Percentiles rank a stretch among this genome's conserved stretches.
phyloP scores from a whole-genome alignment of 2,888 invertebrate species.

The Polydesmus complanatus region DNA sequence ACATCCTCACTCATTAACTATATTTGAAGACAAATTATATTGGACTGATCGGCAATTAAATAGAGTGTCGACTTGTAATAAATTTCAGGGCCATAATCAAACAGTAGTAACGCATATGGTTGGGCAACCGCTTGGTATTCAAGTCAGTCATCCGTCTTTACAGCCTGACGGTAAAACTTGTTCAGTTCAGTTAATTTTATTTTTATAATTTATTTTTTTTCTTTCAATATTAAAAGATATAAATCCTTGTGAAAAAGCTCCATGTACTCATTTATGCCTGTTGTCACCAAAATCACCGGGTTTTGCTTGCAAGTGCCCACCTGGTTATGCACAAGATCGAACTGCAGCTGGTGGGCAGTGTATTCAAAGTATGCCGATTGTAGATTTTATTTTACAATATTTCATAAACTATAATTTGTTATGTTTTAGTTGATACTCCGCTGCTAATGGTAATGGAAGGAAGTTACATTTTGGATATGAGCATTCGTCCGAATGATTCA shows the following conservation, averaged over 20 bases:
- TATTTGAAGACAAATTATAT: conserved; percentile 91
- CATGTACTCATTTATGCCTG: conserved; percentile 82
- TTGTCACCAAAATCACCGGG: conserved; percentile 59
- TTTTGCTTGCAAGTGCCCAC: conserved; percentile 80
- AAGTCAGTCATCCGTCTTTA: conserved; percentile 84
- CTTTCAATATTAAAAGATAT: conserved; percentile 28
- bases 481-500: conserved; percentile 58
- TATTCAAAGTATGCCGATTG: conserved; percentile 23
- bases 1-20: conserved; percentile 85
- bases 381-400: not conserved
- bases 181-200: not conserved
- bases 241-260: conserved; percentile 56
- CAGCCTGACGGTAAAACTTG: conserved; percentile 48
- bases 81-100: conserved; percentile 80
- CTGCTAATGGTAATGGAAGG: conserved; percentile 78
- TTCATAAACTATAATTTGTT: not conserved
- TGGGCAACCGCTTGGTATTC: conserved; percentile 86
- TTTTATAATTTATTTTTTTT: not conserved
- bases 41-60: conserved; percentile 94
- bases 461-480: conserved; percentile 60
- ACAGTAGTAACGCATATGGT: conserved; percentile 88
- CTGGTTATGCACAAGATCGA: conserved; percentile 47
- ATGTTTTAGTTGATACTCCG: conserved; percentile 55
- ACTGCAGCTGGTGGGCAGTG: conserved; percentile 21
- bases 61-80: conserved; percentile 75